Base-by-base conservation (phyloP, 1,140 invertebrate species). In the Lethocerus indicus region DNA sequence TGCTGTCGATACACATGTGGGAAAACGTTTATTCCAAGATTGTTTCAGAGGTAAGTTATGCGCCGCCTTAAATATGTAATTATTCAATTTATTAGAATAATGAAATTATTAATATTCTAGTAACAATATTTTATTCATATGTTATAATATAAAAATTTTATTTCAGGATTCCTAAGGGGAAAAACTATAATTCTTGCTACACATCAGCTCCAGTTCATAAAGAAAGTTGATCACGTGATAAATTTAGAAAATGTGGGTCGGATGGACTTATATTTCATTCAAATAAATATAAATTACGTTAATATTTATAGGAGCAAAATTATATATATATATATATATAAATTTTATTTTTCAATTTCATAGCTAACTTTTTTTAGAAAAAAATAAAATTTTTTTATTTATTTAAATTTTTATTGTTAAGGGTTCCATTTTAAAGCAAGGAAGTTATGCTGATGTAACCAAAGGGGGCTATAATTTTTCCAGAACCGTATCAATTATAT, bases 121-220 rank as follows among this genome's bases (percentile, higher is more conserved):
- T 9, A 32, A 18, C 37, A 16, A 16, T 7, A 39, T 14, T 39
- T 7, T 39, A 16, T 39, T 7, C 16, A 39, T 7, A 39, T 42
- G 26, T 2, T 41, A 21, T 48, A 48, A n/a, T 37, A 37, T n/a
- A 20, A 6, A 37, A 9, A 5, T 12, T 44, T 7, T 24, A 12
- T 37, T 50, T 32, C 42, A 54, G 77, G 75, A 1, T 79, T 80
- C 59, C 65, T 90, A 25, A 71, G 68, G 18, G 67, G 78, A 47
- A 85, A 83, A 62, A 83, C 81, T 0, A 68, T 79, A n/a, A 72
- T 91, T 32, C 71, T 91, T 5, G 81, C 87, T 18, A 91, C 87
- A 1, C 86, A 91, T 66, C 86, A 90, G 58, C 64, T 90, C 3
- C 86, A 90, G 59, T 87, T 81, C 61, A 67, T 91, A 16, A 74